phyloP scores from a whole-genome alignment of 2,113 vertebrate species.

The Pterophyllum scalare region DNA sequence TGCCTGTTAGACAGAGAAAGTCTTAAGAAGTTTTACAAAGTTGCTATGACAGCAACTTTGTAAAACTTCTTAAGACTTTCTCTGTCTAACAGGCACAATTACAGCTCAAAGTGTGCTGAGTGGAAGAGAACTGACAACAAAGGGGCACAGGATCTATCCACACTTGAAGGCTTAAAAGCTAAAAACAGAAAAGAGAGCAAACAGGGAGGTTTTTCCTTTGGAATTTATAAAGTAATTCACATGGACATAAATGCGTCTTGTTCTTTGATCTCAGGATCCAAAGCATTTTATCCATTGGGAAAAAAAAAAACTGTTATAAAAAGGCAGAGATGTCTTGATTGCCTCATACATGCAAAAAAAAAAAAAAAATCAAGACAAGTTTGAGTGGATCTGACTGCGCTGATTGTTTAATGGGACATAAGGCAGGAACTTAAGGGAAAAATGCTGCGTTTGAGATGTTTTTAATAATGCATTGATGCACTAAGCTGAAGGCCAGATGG shows the following conservation, averaged over 20 bases:
- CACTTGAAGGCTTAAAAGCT: constrained; percentile 52
- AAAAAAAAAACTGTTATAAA: not conserved
- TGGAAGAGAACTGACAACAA: constrained; percentile 50
- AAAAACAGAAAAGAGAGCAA: constrained; percentile 46
- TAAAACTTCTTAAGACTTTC: constrained; percentile 43
- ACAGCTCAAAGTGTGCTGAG: constrained; percentile 30
- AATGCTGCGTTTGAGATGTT: constrained; percentile 27
- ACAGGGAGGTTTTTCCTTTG: constrained; percentile 8
- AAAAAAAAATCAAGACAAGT: constrained; percentile 17
- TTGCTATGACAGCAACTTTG: constrained; percentile 48
- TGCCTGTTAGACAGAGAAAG: constrained; percentile 45
- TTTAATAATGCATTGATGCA: constrained; percentile 49
- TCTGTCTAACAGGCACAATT: constrained; percentile 51
- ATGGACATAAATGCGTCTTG: constrained; percentile 39
- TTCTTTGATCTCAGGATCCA: constrained; percentile 37
- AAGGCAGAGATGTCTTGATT: constrained; percentile 16
- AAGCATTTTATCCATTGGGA: constrained; percentile 31
- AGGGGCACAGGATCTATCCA: constrained; percentile 25
- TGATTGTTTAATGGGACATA: constrained; percentile 44
- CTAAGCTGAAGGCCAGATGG: constrained; percentile 25
- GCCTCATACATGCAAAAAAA: constrained; percentile 3
- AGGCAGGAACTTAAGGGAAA: constrained; percentile 19
- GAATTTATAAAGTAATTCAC: constrained; percentile 37
- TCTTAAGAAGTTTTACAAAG: constrained; percentile 48
- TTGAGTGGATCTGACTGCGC: constrained; percentile 34